phyloP scores from a whole-genome alignment of 2,797 vertebrate genomes.

The Phaenicophaeus curvirostris region DNA sequence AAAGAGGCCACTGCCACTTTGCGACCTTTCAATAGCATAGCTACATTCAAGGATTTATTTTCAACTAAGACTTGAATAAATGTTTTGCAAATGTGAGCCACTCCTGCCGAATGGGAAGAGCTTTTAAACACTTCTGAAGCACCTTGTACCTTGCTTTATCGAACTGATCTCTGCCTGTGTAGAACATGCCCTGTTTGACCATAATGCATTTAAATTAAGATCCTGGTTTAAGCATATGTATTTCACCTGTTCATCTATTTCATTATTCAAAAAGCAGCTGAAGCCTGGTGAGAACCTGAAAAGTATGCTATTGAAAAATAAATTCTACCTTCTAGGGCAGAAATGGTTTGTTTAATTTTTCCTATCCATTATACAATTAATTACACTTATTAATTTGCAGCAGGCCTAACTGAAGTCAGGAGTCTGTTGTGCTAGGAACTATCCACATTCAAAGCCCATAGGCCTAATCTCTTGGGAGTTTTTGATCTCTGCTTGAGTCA shows the following conservation, averaged over 20 bases:
- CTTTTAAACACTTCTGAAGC: slow-evolving; percentile 45
- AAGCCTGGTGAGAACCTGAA: slow-evolving; percentile 7
- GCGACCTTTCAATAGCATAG: slow-evolving; percentile 48
- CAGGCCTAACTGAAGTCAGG: neutral
- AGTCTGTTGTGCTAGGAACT: neutral
- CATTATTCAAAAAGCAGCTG: slow-evolving; percentile 6
- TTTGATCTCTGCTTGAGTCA: slow-evolving; percentile 24
- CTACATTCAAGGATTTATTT: slow-evolving; percentile 70
- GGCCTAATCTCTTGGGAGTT: neutral
- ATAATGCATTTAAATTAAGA: slow-evolving; percentile 22
- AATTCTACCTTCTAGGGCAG: neutral
- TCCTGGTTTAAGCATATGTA: neutral
- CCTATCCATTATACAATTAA: neutral
- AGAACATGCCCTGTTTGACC: slow-evolving; percentile 19
- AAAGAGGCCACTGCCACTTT: slow-evolving; percentile 65
- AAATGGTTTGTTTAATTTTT: slow-evolving; percentile 35
- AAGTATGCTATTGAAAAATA: slow-evolving; percentile 17
- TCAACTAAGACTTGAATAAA: slow-evolving; percentile 72
- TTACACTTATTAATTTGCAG: slow-evolving; percentile 7
- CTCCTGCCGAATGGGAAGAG: slow-evolving; percentile 55
- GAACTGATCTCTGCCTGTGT: neutral
- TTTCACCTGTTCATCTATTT: slow-evolving; percentile 45
- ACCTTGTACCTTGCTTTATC: neutral
- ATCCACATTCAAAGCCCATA: neutral
- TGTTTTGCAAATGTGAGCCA: slow-evolving; percentile 74